phyloP scores from a whole-genome alignment of 2,888 invertebrate species.

The Margaritifera margaritifera region DNA sequence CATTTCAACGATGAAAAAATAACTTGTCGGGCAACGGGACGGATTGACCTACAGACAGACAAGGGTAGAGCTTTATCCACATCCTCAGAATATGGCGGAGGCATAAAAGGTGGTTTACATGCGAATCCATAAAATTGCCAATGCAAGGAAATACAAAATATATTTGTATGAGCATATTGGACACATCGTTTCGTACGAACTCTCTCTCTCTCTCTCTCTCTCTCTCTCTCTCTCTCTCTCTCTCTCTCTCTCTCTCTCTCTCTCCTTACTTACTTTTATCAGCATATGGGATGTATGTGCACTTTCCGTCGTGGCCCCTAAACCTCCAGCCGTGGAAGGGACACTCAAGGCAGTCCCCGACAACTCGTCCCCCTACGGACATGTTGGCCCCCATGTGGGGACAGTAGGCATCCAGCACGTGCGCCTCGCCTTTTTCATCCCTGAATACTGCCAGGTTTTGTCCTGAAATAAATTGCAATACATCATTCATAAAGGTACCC shows the following conservation, averaged over 20 bases:
- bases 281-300: constrained; percentile 83
- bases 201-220: constrained; percentile 11
- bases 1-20: too few species aligned
- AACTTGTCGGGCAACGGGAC: too few species aligned
- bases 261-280: constrained; percentile 74
- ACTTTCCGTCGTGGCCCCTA: constrained; percentile 82
- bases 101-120: too few species aligned
- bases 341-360: constrained; percentile 86
- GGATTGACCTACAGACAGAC: too few species aligned
- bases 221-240: constrained; percentile 10
- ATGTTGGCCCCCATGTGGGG: constrained; percentile 93
- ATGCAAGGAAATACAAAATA: too few species aligned
- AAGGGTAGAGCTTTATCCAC: too few species aligned
- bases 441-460: constrained; percentile 83
- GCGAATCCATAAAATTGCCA: too few species aligned
- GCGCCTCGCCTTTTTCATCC: constrained; percentile 78
- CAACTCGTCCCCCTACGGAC: constrained; percentile 82
- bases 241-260: constrained; percentile 13
- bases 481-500: neutral
- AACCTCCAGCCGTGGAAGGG: constrained; percentile 94
- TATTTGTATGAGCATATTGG: too few species aligned
- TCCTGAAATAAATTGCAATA: constrained; percentile 74
- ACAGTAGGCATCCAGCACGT: constrained; percentile 88
- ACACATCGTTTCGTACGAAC: too few species aligned
- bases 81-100: too few species aligned